Base-by-base conservation (phyloP, 2,797 vertebrate genomes). In the Xenops minutus region DNA sequence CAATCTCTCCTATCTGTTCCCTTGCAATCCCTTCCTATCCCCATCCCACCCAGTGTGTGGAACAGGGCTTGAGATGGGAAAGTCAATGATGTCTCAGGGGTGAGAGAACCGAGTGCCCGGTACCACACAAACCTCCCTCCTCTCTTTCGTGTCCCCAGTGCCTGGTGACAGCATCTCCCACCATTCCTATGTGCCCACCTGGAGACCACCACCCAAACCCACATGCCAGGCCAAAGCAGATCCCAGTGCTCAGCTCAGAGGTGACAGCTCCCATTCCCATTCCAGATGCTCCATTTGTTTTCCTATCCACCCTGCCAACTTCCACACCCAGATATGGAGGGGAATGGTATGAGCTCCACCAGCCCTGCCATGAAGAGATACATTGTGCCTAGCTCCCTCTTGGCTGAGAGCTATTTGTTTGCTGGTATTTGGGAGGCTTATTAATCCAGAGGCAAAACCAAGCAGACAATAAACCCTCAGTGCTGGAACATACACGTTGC, bases 391-490 rank as follows among this genome's bases (percentile, higher is more conserved):
- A 81, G 76, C 62, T 75, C 68, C 71, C 58, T 73, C 75, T 68
- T n/a, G 72, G 17, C 56, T 3, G 1, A 18, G 20, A 63, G 26
- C 12, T 32, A 29, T 68, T 77, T 67, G 24, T 30, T 89, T 79
- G 12, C 81, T 44, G 88, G 76, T 7, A 0, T 63, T 84, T 20
- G 58, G 71, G 51, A 81, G 36, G 29, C 69, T 78, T 82, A 9
- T 68, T 72, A 69, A 66, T 7, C 14, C 64, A 73, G 85, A 61
- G 86, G 83, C 18, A 71, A 89, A 87, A 55, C 49, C 8, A 20
- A 87, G 75, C 34, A 43, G 62, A 96, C 67, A 96, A 83, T 29
- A 44, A 94, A 52, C 15, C 32, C 74, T 89, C 94, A 96, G 92
- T 95, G 73, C 39, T 76, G 32, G 32, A 59, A 44, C 79, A 80